A percentile compares a stretch with the other conserved stretches of the same genome.
Evolutionary conservation across 2,888 invertebrate genomes (phyloP).

Genomic region (Torymus tubicola): DNA sequence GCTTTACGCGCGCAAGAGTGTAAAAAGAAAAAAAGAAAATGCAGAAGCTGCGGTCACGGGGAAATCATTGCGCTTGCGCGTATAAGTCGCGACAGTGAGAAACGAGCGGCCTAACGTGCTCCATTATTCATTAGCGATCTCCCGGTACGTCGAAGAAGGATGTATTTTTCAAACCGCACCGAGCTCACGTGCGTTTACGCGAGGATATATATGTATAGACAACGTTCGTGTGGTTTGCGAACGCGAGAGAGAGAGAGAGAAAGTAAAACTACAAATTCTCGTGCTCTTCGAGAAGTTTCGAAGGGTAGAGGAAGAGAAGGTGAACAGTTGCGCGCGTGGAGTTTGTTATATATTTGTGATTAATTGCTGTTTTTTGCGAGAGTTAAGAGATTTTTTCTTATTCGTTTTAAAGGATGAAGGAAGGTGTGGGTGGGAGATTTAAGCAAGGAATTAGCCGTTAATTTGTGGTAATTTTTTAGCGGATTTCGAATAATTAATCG

Average conservation of each 20-base stretch:
- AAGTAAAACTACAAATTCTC: conserved; percentile 34
- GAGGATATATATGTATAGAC: not conserved
- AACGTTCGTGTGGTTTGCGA: no score
- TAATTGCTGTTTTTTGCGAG: conserved; percentile 24
- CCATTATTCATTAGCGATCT: conserved; percentile 57
- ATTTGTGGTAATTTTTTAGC: no score
- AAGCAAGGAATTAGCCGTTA: no score
- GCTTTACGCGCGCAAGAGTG: not conserved
- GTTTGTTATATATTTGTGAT: conserved; percentile 38
- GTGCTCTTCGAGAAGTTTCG: no score
- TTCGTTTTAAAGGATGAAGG: not conserved
- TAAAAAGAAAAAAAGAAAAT: conserved; percentile 2
- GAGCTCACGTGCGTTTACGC: not conserved
- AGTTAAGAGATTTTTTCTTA: not conserved
- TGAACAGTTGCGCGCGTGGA: not conserved
- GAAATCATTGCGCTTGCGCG: conserved; percentile 14
- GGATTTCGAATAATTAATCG: no score
- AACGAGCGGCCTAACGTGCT: conserved; percentile 45
- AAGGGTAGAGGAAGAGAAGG: no score
- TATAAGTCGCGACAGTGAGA: conserved; percentile 52
- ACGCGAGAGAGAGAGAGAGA: not conserved
- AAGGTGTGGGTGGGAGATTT: no score
- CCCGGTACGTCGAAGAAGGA: conserved; percentile 50
- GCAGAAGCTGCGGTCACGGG: not conserved
- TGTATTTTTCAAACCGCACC: conserved; percentile 51